Conservation (phyloP, 2,113 vertebrate genomes). For the Eolophus roseicapilla region DNA sequence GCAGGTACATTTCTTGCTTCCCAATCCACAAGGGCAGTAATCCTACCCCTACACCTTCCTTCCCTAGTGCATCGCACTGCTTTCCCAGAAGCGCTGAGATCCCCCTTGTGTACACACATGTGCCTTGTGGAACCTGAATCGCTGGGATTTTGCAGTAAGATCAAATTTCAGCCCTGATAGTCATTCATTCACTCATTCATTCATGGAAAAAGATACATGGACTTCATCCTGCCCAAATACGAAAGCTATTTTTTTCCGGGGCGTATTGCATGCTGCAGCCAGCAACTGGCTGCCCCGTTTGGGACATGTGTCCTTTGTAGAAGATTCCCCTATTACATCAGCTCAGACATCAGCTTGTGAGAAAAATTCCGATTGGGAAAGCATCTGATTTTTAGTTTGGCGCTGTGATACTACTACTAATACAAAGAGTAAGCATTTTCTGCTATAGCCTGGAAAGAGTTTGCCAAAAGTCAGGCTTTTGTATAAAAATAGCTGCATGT, state of each 20-base stretch:
- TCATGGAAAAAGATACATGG: neutral
- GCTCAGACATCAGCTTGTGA: slow-evolving; percentile 17
- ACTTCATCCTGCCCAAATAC: neutral
- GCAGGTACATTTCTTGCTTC: neutral
- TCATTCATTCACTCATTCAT: neutral
- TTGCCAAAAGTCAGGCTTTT: slow-evolving; percentile 56
- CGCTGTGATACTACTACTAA: neutral
- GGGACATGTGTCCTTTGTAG: neutral
- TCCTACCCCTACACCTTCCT: neutral
- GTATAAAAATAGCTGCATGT: slow-evolving; percentile 71
- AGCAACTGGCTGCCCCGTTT: neutral
- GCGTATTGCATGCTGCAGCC: neutral
- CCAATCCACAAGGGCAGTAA: neutral
- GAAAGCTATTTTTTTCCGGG: neutral
- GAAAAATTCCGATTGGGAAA: slow-evolving; percentile 42
- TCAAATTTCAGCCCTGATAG: neutral
- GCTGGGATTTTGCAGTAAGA: neutral
- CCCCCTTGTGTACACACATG: neutral
- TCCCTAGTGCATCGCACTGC: neutral
- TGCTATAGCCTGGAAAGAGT: slow-evolving; percentile 33
- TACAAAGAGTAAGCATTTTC: slow-evolving; percentile 26
- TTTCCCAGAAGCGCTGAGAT: neutral
- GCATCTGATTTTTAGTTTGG: slow-evolving; percentile 8
- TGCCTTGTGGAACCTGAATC: neutral
- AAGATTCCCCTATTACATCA: slow-evolving; percentile 32